Percentiles rank a stretch among this genome's conserved stretches.
These are phyloP conservation scores for Maniola hyperantus DNA, from an alignment of 2,888 invertebrate species.

Conservation along the genomic window DNA sequence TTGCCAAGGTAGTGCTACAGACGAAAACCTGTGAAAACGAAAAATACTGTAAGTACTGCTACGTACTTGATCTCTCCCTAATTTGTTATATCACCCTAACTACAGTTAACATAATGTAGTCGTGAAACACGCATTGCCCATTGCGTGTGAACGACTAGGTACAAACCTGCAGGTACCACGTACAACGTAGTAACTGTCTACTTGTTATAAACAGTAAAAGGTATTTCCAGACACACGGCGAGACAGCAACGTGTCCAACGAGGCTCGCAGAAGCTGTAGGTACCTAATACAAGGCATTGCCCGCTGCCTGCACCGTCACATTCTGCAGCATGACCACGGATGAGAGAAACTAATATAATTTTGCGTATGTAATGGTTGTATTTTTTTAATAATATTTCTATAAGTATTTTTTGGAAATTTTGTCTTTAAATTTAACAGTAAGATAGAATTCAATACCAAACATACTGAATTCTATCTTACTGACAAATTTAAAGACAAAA, in stretches of 20 bases:
- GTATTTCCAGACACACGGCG: not conserved
- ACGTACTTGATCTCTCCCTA: constrained; percentile 4
- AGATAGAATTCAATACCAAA: no score
- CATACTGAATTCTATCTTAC: no score
- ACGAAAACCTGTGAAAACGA: not conserved
- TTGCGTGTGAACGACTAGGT: constrained; percentile 37
- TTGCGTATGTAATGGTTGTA: no score
- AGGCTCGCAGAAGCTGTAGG: not conserved
- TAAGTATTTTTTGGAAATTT: no score
- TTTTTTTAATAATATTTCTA: no score
- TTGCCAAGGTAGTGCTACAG: no score
- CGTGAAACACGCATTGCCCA: constrained; percentile 24
- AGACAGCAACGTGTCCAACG: not conserved
- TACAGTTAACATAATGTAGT: constrained; percentile 17
- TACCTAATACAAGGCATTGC: not conserved
- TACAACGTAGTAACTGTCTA: constrained; percentile 27
- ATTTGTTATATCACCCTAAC: constrained; percentile 22
- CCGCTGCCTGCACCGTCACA: no score
- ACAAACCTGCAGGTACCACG: constrained; percentile 11
- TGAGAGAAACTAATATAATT: no score
- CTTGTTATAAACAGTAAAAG: constrained; percentile 36
- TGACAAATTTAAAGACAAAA: no score
- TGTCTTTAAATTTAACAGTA: no score
- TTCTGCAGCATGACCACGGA: no score
- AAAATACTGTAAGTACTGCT: constrained; percentile 1